Evolutionary conservation across 2,888 invertebrate species (phyloP).

Genomic region (Patella pellucida): DNA sequence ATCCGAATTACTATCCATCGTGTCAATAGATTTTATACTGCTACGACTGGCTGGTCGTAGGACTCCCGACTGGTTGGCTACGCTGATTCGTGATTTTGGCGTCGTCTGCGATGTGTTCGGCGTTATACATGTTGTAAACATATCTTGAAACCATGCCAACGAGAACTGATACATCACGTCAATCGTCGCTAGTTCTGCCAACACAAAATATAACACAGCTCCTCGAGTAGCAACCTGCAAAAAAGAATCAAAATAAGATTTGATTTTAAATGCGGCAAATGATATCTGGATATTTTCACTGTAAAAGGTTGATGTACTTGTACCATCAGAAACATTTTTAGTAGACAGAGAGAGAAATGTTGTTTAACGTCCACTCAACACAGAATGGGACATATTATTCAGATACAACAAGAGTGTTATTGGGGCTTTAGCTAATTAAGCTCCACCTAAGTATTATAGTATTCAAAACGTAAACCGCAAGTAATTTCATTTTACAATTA

Average conservation of each 20-base stretch:
- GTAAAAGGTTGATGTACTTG: too few species aligned
- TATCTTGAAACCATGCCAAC: slow-evolving; percentile 68
- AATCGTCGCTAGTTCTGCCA: slow-evolving; percentile 67
- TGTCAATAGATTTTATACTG: neutral
- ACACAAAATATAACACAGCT: slow-evolving; percentile 69
- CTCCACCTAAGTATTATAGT: too few species aligned
- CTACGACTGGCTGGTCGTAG: slow-evolving; percentile 22
- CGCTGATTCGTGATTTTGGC: neutral
- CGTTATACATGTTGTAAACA: slow-evolving; percentile 66
- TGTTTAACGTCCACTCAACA: too few species aligned
- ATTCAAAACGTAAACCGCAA: too few species aligned
- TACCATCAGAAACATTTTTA: too few species aligned
- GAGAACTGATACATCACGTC: slow-evolving; percentile 72
- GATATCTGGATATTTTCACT: too few species aligned
- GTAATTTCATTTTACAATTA: too few species aligned
- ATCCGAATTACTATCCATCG: slow-evolving; percentile 31
- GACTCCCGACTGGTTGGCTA: slow-evolving; percentile 22
- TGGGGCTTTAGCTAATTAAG: too few species aligned
- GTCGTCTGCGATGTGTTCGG: slow-evolving; percentile 9
- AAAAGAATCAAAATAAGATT: neutral
- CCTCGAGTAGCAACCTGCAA: slow-evolving; percentile 69
- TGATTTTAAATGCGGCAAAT: too few species aligned
- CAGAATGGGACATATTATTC: too few species aligned
- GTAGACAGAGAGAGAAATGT: neutral
- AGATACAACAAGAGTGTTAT: too few species aligned